These are phyloP conservation scores for Montipora efflorescens DNA, from an alignment of 64 coral and sea anemone species.

Conservation along the genomic window DNA sequence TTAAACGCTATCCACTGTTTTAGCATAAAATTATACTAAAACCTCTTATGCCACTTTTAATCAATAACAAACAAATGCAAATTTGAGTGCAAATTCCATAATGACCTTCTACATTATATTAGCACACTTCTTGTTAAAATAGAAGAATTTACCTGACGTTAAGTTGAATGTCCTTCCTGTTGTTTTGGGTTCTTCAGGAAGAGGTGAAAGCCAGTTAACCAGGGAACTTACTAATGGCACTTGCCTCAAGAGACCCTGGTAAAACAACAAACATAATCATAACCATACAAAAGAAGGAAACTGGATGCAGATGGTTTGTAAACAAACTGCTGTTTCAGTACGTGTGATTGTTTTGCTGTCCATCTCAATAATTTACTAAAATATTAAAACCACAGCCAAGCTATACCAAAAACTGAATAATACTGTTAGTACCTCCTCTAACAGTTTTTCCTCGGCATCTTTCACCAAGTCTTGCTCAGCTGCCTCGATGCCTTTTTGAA, in stretches of 20 bases:
- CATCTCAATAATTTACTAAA: no score
- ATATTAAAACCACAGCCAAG: neutral
- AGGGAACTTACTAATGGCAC: conserved; percentile 85
- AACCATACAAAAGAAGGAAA: no score
- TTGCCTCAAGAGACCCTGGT: conserved; percentile 78
- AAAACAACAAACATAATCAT: neutral
- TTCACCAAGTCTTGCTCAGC: conserved; percentile 89
- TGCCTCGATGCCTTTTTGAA: conserved; percentile 89
- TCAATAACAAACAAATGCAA: no score
- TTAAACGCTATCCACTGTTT: no score
- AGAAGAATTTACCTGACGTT: conserved; percentile 76
- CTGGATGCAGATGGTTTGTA: neutral
- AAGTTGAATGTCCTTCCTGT: conserved; percentile 90
- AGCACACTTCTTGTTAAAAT: no score
- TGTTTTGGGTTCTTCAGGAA: conserved; percentile 79
- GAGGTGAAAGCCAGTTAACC: conserved; percentile 89
- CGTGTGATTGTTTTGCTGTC: no score
- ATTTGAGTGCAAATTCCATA: no score
- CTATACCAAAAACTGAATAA: neutral
- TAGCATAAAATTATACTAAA: no score
- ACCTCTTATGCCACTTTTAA: no score
- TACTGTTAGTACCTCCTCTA: conserved; percentile 72
- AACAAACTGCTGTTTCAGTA: neutral
- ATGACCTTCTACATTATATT: no score
- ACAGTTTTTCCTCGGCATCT: conserved; percentile 81